phyloP scores from a whole-genome alignment of 2,888 invertebrate species.

The Druceiella hillmani region DNA sequence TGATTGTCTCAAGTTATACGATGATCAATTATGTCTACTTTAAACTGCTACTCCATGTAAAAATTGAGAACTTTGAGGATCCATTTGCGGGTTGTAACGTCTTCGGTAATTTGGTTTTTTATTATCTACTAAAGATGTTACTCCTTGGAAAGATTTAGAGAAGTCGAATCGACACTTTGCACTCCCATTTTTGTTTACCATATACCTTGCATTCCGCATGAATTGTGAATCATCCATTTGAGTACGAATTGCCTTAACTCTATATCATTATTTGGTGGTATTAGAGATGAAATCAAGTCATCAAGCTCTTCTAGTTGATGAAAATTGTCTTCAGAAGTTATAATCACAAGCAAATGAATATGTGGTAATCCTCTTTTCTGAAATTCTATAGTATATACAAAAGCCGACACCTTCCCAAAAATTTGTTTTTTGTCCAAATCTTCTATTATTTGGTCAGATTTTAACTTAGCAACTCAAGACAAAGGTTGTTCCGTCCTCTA shows the following conservation, averaged over 20 bases:
- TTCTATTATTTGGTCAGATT: constrained; percentile 20
- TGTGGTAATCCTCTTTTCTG: constrained; percentile 17
- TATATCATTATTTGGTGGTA: constrained; percentile 18
- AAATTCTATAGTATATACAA: constrained; percentile 18
- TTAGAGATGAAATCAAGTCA: constrained; percentile 20
- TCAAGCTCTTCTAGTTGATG: constrained; percentile 19
- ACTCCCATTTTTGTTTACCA: constrained; percentile 28
- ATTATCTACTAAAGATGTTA: no score
- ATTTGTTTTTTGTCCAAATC: constrained; percentile 19
- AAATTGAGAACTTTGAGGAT: no score
- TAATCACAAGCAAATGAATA: constrained; percentile 19
- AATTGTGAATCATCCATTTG: constrained; percentile 19
- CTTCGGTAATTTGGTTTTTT: no score
- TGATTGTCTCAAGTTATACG: no score
- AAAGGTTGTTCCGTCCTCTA: constrained; percentile 20
- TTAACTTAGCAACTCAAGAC: constrained; percentile 17
- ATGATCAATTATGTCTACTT: no score
- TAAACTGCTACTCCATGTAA: no score
- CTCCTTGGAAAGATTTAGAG: no score
- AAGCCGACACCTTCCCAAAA: constrained; percentile 20
- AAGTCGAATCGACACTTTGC: no score
- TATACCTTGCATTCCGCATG: constrained; percentile 19
- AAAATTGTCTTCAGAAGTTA: constrained; percentile 17
- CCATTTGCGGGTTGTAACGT: no score
- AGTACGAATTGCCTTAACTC: constrained; percentile 19